Percentiles rank a stretch among this genome's conserved stretches.
These are phyloP conservation scores for Acanthis flammea DNA, from an alignment of 2,797 vertebrate genomes.

Conservation along the genomic window DNA sequence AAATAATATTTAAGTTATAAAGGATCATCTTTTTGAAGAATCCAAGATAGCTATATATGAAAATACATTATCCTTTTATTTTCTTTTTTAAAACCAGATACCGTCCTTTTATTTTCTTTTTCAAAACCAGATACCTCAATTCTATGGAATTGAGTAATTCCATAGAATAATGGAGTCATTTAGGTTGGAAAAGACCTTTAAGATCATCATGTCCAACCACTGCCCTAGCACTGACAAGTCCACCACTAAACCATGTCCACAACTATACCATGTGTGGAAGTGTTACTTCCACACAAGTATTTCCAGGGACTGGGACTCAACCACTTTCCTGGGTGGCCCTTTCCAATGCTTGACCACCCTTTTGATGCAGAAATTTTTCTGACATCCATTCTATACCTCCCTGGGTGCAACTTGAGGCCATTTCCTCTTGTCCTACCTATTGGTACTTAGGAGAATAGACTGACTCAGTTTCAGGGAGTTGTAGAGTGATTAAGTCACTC, in stretches of 20 bases:
- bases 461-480: background rate
- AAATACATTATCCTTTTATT: background rate
- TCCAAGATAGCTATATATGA: background rate
- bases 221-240: background rate
- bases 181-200: background rate
- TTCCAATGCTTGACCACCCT: background rate
- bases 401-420: background rate
- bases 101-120: background rate
- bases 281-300: background rate
- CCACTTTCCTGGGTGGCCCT: background rate
- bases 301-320: background rate
- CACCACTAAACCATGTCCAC: background rate
- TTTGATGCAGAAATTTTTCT: background rate
- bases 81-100: background rate
- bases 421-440: background rate
- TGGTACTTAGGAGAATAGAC: background rate
- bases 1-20: background rate
- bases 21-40: background rate
- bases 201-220: background rate
- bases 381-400: background rate
- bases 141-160: background rate
- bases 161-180: background rate
- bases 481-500: background rate
- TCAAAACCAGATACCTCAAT: rapidly evolving
- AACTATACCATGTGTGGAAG: background rate